Evolutionary conservation across 1,140 invertebrate species (phyloP), one percentile per base, ranked within the genome.

Genomic region (Batillaria attramentaria): DNA sequence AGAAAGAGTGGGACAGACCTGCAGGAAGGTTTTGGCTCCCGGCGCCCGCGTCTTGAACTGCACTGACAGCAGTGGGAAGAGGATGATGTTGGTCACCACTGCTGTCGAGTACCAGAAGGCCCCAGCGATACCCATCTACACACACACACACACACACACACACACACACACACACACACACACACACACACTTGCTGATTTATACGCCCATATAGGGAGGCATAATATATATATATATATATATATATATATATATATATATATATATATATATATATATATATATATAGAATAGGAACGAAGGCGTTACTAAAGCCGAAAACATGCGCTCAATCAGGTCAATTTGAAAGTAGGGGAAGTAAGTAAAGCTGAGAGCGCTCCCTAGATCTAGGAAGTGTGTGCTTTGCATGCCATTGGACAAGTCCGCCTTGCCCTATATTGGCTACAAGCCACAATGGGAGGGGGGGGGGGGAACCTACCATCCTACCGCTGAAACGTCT

Each of bases 81-180:
- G 82, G 66, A 90, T 84, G 37, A 91, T 88, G 82, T 91, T 89
- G 24, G 88, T 78, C 50, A 86, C 85, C 5, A 87, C 89, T 13
- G 90, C 90, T 16, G 85, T 84, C 33, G 87, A 88, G 78, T 91
- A 91, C 90, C 89, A 91, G 79, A 90, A 90, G 10, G 88, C 83
- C 18, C 90, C 90, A 54, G 88, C 87, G 16, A 90, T 86, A 54
- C 90, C 90, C 79, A 85, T 87, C 87, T 90, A 54, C 46, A 54
- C 46, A 54, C 46, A 54, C 46, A 54, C 46, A 54, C 46, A 54
- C 46, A 54, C 46, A 54, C 46, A 54, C 46, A 54, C 46, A 54
- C 46, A 54, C 46, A 54, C 46, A 54, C 46, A 54, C 46, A 54
- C 46, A 54, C 46, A 54, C 46, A 54, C 46, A 16, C n/a, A n/a